Evolutionary conservation across 2,797 vertebrate genomes (phyloP), one percentile per base, ranked within the genome.

Genomic region (Megaceryle alcyon): DNA sequence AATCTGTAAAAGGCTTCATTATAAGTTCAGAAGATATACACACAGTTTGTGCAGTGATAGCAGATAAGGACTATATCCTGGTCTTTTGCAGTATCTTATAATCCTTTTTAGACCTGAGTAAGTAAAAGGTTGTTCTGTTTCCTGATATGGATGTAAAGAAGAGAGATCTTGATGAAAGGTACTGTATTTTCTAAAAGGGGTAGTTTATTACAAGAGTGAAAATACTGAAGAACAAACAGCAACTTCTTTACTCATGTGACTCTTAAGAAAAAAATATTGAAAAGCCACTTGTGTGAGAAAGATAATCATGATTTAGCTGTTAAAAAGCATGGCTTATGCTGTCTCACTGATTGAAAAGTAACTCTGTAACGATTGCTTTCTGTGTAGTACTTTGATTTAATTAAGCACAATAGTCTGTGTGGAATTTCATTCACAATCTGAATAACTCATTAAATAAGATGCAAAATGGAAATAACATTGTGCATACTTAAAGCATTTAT

Each of bases 1-100:
- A 88, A 95, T 97, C 88, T 73, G 83, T 51, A 33, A 69, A 92
- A 92, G 25, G 7, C 54, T 59, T 94, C 21, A 60, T 97, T 93
- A 76, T 68, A 56, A 49, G 7, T 88, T 86, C 57, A 73, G 46
- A 53, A 80, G 87, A 70, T 33, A 49, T 3, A 54, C 18, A 41
- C 11, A 41, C 17, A 12, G 23, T 88, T 94, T 51, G 54, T 61
- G 37, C 35, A 63, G 51, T 41, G 39, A 5, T 41, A 57, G 90
- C 73, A 91, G 19, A 25, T 46, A 63, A 69, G 46, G 46, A 33
- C 20, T 64, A 6, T 56, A 35, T 76, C 12, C 33, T 54, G 39
- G 31, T 66, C 56, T 81, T 88, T 46, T 88, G 63, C 56, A 57
- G 26, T 57, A 37, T 33, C 14, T 77, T 87, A 7, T 8, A 66